These are phyloP conservation scores for Pristionchus entomophagus DNA, from an alignment of 2,888 invertebrate genomes.

Conservation along the genomic window DNA sequence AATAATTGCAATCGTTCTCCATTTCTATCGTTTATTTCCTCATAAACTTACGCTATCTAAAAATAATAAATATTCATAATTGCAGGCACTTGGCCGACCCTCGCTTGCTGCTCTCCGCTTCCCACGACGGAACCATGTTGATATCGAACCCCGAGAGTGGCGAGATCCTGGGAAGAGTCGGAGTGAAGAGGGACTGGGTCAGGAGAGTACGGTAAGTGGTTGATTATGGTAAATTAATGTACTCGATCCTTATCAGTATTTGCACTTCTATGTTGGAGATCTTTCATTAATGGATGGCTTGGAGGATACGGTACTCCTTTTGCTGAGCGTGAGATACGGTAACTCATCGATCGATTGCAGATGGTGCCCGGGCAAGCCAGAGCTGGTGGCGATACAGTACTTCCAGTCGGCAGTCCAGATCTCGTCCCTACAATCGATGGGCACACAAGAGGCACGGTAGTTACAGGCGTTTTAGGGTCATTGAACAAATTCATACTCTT, in stretches of 20 bases:
- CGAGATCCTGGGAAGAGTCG: conserved; percentile 53
- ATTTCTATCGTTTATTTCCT: too few species aligned
- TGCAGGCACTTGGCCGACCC: conserved; percentile 53
- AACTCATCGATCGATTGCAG: conserved; percentile 7
- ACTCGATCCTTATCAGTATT: too few species aligned
- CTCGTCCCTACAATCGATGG: conserved; percentile 51
- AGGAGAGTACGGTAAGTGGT: conserved; percentile 48
- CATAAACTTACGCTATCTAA: too few species aligned
- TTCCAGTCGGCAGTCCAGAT: conserved; percentile 56
- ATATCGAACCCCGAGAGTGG: conserved; percentile 56
- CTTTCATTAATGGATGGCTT: too few species aligned
- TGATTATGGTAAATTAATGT: too few species aligned
- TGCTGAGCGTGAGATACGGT: too few species aligned
- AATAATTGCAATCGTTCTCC: too few species aligned
- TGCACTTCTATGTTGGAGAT: too few species aligned
- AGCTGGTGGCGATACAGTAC: conserved; percentile 57
- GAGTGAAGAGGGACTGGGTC: conserved; percentile 56
- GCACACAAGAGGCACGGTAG: conserved; percentile 22
- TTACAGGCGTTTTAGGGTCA: too few species aligned
- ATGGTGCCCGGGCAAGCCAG: conserved; percentile 54
- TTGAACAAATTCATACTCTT: too few species aligned
- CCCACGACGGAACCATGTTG: conserved; percentile 55
- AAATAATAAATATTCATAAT: too few species aligned
- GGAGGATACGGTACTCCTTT: too few species aligned
- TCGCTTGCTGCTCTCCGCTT: conserved; percentile 55